These are phyloP conservation scores for Eunapius fragilis DNA, from an alignment of 37 sponge, comb jelly and placozoan species.

Conservation along the genomic window DNA sequence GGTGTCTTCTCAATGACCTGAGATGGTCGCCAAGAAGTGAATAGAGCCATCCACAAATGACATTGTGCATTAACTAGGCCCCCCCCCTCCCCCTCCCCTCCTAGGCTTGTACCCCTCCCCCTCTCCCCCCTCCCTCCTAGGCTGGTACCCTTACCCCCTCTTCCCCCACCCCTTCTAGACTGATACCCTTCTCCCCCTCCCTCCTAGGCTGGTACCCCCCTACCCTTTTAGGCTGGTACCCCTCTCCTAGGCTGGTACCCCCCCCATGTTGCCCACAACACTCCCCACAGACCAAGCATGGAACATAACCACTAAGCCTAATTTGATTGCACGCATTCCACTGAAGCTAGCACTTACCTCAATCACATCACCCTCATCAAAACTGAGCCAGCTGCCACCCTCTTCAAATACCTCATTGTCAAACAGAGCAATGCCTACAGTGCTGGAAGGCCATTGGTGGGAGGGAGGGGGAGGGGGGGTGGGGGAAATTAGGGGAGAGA, in stretches of 20 bases:
- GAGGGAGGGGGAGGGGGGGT: not conserved
- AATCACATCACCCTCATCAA: slow-evolving; percentile 79
- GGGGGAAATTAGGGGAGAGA: not conserved
- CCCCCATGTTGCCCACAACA: too few species aligned
- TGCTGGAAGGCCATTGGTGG: slow-evolving; percentile 16
- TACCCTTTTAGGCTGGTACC: too few species aligned
- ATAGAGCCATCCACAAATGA: too few species aligned
- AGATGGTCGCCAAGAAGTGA: not conserved
- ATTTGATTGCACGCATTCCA: not conserved
- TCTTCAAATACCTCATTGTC: slow-evolving; percentile 67
- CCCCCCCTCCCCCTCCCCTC: too few species aligned
- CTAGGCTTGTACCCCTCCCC: too few species aligned
- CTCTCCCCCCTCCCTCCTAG: not conserved
- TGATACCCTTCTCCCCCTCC: too few species aligned
- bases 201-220: too few species aligned
- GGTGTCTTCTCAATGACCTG: slow-evolving; percentile 73
- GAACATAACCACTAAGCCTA: not conserved
- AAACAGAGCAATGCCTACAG: slow-evolving; percentile 68
- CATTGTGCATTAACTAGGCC: too few species aligned
- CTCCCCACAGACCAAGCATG: not conserved
- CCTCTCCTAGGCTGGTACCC: too few species aligned
- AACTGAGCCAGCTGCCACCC: slow-evolving; percentile 50
- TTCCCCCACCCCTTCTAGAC: too few species aligned
- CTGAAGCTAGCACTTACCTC: slow-evolving; percentile 48
- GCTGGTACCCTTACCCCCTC: too few species aligned